phyloP scores from a whole-genome alignment of 2,888 invertebrate species.

The Monochamus alternatus region DNA sequence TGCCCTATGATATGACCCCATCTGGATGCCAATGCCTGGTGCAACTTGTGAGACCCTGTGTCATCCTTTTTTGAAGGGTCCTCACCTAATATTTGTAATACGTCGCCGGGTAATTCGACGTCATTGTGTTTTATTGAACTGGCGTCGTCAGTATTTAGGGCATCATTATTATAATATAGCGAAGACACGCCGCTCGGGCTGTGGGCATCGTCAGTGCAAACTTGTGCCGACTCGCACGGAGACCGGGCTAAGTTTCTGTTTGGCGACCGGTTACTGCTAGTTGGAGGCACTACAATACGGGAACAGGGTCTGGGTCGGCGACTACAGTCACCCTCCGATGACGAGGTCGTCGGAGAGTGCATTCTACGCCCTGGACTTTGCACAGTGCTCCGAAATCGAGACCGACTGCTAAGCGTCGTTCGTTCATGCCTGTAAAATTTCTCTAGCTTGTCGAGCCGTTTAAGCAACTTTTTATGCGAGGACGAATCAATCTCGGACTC shows the following conservation, averaged over 20 bases:
- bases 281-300: no score
- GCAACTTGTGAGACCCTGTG: background rate
- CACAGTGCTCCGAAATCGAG: no score
- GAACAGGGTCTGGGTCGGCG: no score
- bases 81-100: slow-evolving; percentile 8
- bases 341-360: no score
- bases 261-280: no score
- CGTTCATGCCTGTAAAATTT: no score
- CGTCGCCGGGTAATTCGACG: background rate
- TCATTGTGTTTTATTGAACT: slow-evolving; percentile 2
- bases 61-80: background rate
- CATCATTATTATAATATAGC: background rate
- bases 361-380: no score
- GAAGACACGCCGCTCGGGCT: slow-evolving; percentile 8
- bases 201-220: background rate
- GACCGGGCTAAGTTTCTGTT: background rate
- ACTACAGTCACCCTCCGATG: no score
- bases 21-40: background rate
- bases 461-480: no score
- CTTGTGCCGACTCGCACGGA: background rate
- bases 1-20: background rate
- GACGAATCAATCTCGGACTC: no score
- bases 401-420: no score
- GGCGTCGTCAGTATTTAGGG: background rate
- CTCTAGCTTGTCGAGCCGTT: no score